phyloP scores from a whole-genome alignment of 2,113 vertebrate genomes.

The Prunella fulvescens region DNA sequence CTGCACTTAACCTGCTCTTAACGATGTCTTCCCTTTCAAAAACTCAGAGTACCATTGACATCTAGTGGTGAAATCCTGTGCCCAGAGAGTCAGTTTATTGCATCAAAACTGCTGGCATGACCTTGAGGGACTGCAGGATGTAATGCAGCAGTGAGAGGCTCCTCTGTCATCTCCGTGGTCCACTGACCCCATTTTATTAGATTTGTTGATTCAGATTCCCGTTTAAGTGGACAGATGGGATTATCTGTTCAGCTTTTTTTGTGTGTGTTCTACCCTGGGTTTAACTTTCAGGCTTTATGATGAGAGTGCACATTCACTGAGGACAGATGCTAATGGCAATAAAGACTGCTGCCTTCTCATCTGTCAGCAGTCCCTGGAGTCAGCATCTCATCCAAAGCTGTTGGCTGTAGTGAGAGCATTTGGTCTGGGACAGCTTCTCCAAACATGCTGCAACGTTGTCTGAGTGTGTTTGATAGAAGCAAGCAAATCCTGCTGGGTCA shows the following conservation, averaged over 20 bases:
- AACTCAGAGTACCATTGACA: background rate
- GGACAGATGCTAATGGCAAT: background rate
- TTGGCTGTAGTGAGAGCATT: background rate
- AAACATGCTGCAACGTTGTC: background rate
- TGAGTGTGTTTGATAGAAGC: background rate
- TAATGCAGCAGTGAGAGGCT: background rate
- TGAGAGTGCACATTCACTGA: background rate
- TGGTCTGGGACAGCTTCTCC: background rate
- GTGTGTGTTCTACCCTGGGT: background rate
- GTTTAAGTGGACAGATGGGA: background rate
- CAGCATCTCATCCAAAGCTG: background rate
- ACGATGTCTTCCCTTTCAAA: background rate
- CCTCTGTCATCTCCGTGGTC: background rate
- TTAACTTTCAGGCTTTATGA: constrained; percentile 13
- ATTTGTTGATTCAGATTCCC: constrained; percentile 6
- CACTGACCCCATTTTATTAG: background rate
- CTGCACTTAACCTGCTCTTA: background rate
- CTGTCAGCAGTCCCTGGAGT: background rate
- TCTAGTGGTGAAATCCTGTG: constrained; percentile 35
- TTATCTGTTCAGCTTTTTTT: constrained; percentile 17
- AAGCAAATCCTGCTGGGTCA: background rate
- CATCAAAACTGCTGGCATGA: background rate
- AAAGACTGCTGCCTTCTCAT: background rate
- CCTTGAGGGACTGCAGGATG: background rate
- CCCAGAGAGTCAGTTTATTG: background rate